These are phyloP conservation scores for Lottia scabra DNA, from an alignment of 2,888 invertebrate species.

Conservation along the genomic window DNA sequence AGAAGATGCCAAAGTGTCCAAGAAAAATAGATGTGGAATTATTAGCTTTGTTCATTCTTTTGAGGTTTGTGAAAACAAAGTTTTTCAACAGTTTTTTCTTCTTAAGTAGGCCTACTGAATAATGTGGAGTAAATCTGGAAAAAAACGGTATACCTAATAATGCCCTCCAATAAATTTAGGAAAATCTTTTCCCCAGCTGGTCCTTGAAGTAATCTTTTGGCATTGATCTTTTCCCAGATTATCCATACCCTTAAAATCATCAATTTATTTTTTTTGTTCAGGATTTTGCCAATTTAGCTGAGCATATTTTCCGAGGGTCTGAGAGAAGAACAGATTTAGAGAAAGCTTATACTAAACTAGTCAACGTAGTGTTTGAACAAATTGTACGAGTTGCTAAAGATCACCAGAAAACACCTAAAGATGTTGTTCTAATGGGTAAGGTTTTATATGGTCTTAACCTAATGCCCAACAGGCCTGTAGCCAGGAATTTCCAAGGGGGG, in stretches of 20 bases:
- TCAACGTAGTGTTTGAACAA: constrained; percentile 86
- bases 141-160: too few species aligned
- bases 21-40: constrained; percentile 87
- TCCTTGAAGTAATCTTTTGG: too few species aligned
- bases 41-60: constrained; percentile 90
- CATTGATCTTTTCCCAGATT: too few species aligned
- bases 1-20: constrained; percentile 80
- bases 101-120: too few species aligned
- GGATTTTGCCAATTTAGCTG: constrained; percentile 87
- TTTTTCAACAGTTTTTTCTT: neutral
- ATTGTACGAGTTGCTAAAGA: constrained; percentile 83
- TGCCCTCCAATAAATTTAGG: too few species aligned
- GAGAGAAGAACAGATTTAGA: constrained; percentile 76
- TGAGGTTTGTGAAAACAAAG: constrained; percentile 73
- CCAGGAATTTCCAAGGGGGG: too few species aligned
- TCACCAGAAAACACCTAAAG: constrained; percentile 91
- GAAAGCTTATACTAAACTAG: constrained; percentile 68
- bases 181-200: too few species aligned
- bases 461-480: too few species aligned
- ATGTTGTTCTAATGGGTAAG: constrained; percentile 88
- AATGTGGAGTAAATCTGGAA: too few species aligned
- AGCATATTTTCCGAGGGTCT: constrained; percentile 87
- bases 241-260: too few species aligned
- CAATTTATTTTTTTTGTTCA: constrained; percentile 43
- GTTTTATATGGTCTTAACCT: too few species aligned